Evolutionary conservation across 2,113 vertebrate species (phyloP), one percentile per base, ranked within the genome.

Genomic region (Cyrtonyx montezumae): DNA sequence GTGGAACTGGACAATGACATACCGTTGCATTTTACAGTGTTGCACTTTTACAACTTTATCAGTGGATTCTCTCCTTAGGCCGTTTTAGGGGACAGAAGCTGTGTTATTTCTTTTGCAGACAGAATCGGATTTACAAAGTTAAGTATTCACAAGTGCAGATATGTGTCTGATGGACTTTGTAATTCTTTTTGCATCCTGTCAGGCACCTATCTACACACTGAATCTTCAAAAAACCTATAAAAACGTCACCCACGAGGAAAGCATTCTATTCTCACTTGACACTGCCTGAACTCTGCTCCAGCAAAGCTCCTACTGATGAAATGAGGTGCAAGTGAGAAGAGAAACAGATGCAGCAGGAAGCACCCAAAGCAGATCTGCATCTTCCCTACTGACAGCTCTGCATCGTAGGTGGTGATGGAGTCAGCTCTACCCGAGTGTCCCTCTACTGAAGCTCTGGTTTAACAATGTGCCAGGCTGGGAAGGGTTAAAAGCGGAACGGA

Each of bases 381-480:
- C 10, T 68, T 56, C 40, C 1, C 0, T 4, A 28, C 32, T 20
- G 71, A 73, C 61, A n/a, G 59, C 46, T 69, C 88, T 5, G 1
- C 1, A 2, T 6, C 1, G 0, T 1, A 36, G 83, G 79, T 56
- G 28, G 42, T 36, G 16, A 40, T 5, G 15, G 58, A 4, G 56
- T n/a, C 78, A 59, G 89, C 67, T 86, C 90, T 70, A n/a, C 69
- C 89, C 63, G 67, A 53, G 46, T 0, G 75, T 37, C 59, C 87
- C 78, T 83, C 82, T 48, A 4, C 75, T 8, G 61, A 88, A 96
- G 93, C 93, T 95, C 73, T 91, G 90, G 43, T 48, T 88, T 75
- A 84, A 80, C 48, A 23, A 90, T 93, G 96, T 95, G 70, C 93
- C 22, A 97, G 97, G 96, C 97, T 94, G 96, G 96, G 97, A 65